Evolutionary conservation across 2,113 vertebrate genomes (phyloP).

Genomic region (Scortum barcoo): DNA sequence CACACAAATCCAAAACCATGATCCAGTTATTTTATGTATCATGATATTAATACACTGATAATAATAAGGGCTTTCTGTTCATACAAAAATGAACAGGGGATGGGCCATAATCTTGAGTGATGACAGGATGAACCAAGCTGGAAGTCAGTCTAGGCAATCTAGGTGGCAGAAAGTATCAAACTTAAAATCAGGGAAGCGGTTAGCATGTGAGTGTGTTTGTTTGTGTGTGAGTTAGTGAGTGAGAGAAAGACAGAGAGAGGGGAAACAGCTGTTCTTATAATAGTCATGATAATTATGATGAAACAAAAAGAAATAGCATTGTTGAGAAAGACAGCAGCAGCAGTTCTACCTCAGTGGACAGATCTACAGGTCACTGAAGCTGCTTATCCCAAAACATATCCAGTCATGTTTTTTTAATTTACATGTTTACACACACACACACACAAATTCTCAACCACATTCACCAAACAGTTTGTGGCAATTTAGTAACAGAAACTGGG

Average conservation of each 20-base stretch:
- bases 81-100: not conserved
- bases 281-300: not conserved
- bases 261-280: not conserved
- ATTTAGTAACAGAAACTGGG: not conserved
- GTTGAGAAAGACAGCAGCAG: not conserved
- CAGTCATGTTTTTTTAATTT: not conserved
- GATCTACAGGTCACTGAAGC: not conserved
- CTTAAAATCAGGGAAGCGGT: not conserved
- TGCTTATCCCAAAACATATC: not conserved
- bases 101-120: not conserved
- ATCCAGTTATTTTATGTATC: not conserved
- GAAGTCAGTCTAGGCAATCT: not conserved
- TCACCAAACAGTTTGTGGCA: not conserved
- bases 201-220: not conserved
- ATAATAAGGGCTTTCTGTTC: not conserved
- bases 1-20: not conserved
- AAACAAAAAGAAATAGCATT: not conserved
- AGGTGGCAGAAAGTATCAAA: not conserved
- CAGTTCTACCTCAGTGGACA: not conserved
- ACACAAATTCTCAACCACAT: constrained; percentile 13
- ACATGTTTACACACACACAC: too few relatives aligned
- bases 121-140: constrained; percentile 7
- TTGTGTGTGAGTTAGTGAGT: not conserved
- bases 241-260: not conserved
- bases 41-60: not conserved